Evolutionary conservation across 2,888 invertebrate genomes (phyloP), one percentile per base, ranked within the genome.

Genomic region (Microplitis deprimator): DNA sequence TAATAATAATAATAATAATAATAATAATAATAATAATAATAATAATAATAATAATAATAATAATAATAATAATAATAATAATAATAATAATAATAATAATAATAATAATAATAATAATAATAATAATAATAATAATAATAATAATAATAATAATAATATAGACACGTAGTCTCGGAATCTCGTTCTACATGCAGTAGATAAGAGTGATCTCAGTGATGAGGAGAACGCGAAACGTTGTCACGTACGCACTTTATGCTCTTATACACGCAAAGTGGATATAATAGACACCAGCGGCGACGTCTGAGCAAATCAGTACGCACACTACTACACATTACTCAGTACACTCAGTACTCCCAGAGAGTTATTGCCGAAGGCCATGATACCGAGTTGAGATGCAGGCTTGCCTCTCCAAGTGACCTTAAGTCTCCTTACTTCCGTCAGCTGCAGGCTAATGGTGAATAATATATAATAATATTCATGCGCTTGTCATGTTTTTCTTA

Each of bases 381-480:
- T 83, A 83, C 81, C 84, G 84, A 80, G 84, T 85, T 84, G 84
- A 87, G 88, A 88, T 87, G 87, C 87, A 86, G 84, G 85, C 82
- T 84, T 84, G 85, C 82, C 82, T 84, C 83, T 82, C 78, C 81
- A 80, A 69, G 79, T 85, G 87, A 87, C 88, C 88, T 88, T 87
- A 50, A 87, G 86, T 84, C 84, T 82, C 83, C 74, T 84, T 84
- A 85, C 87, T 88, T 88, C 88, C 88, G 88, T 87, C 88, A 87
- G 87, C 86, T 87, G 87, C 87, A 85, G 86, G 85, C 86, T 86
- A 86, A 87, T 87, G 83, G 84, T 83, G 84, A 85, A 84, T 86
- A 85, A 85, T 84, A 84, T 80, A 80, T 79, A 80, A 77, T 81
- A 75, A 70, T 74, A 79, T 74, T 61, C 20, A 68, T 59, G 38